Evolutionary conservation across 2,113 vertebrate genomes (phyloP).

Genomic region (Centrocercus urophasianus): DNA sequence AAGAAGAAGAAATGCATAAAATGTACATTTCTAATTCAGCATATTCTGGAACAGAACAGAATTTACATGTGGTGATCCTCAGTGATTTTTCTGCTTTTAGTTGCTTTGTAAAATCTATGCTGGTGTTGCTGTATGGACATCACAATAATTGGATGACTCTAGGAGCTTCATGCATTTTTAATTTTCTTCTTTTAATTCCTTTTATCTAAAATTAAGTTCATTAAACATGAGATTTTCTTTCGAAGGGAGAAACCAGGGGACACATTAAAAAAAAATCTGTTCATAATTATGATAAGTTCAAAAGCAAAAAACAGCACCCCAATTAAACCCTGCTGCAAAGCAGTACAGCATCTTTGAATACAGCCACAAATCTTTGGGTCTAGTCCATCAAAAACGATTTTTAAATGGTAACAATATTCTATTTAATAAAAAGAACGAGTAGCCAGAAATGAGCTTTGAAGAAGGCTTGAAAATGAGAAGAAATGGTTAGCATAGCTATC

Average conservation of each 20-base stretch:
- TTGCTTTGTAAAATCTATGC: not conserved
- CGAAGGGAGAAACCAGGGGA: slow-evolving; percentile 20
- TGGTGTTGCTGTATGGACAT: not conserved
- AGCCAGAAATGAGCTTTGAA: not conserved
- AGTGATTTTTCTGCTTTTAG: not conserved
- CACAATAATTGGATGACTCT: slow-evolving; percentile 37
- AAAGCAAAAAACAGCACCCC: slow-evolving; percentile 21
- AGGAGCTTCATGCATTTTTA: slow-evolving; percentile 64
- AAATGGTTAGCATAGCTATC: fast-evolving
- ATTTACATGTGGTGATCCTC: not conserved
- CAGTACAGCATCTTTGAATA: not conserved
- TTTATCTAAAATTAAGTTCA: slow-evolving; percentile 67
- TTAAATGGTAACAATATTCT: not conserved
- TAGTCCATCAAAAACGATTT: not conserved
- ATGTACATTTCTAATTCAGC: not conserved
- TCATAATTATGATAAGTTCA: not conserved
- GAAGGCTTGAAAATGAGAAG: not conserved
- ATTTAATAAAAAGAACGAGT: fast-evolving
- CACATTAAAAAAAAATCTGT: not conserved
- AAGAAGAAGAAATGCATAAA: slow-evolving; percentile 52
- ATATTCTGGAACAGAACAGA: not conserved
- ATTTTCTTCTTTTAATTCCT: slow-evolving; percentile 52
- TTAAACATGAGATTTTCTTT: slow-evolving; percentile 53
- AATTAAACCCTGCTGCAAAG: not conserved
- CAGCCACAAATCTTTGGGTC: not conserved